A percentile compares a stretch with the other conserved stretches of the same genome.
Conservation (phyloP, 1,140 invertebrate species). For the Ooceraea biroi region DNA sequence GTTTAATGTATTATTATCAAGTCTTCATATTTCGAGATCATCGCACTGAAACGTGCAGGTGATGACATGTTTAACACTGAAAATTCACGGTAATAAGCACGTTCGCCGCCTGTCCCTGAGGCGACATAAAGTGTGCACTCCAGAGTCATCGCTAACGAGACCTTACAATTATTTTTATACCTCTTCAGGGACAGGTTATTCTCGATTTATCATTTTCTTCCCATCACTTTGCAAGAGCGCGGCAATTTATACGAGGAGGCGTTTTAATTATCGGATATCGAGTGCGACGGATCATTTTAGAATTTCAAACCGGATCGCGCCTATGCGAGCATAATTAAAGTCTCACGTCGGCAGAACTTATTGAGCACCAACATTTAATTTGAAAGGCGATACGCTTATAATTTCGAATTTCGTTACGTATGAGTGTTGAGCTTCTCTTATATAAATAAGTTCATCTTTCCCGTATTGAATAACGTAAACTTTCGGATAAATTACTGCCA, state of each 20-base stretch:
- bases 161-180: constrained; percentile 54
- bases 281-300: not conserved
- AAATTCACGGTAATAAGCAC: constrained; percentile 18
- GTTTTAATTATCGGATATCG: constrained; percentile 30
- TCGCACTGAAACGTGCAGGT: not conserved
- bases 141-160: constrained; percentile 47
- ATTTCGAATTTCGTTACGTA: not conserved
- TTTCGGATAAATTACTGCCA: not conserved
- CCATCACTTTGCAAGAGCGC: not conserved
- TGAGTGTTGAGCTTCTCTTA: not conserved
- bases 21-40: not conserved
- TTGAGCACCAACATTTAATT: not conserved
- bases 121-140: constrained; percentile 31
- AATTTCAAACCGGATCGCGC: not conserved
- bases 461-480: too few species aligned
- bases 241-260: not conserved
- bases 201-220: constrained; percentile 48
- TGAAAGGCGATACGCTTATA: not conserved
- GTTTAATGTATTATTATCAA: constrained; percentile 5
- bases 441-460: too few species aligned
- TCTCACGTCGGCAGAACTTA: not conserved
- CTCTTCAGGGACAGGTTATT: constrained; percentile 58
- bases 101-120: constrained; percentile 41
- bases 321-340: not conserved
- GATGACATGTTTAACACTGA: not conserved